phyloP scores from a whole-genome alignment of 2,888 invertebrate genomes.

The Geotrupes spiniger region DNA sequence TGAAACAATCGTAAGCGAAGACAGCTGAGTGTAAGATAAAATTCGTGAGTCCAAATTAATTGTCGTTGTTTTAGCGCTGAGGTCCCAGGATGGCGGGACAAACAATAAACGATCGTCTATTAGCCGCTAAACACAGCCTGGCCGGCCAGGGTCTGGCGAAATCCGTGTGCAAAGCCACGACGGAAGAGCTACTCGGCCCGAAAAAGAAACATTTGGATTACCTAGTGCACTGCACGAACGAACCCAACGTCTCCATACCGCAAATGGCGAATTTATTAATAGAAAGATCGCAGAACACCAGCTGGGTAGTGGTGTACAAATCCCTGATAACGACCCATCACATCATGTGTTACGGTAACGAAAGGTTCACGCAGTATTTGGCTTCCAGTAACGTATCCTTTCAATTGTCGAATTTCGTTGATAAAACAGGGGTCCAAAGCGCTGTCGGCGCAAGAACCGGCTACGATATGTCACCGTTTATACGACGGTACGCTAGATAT shows the following conservation, averaged over 20 bases:
- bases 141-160: slow-evolving; percentile 99
- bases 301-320: slow-evolving; percentile 99
- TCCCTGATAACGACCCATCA: slow-evolving; percentile 98
- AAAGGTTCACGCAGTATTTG: slow-evolving; percentile 99
- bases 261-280: slow-evolving; percentile 98
- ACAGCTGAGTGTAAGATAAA: slow-evolving; percentile 25
- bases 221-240: slow-evolving; percentile 99
- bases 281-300: slow-evolving; percentile 95
- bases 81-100: slow-evolving; percentile 81
- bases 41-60: slow-evolving; percentile 8
- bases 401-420: slow-evolving; percentile 96
- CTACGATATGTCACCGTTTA: slow-evolving; percentile 99
- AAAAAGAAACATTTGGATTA: slow-evolving; percentile 99
- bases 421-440: slow-evolving; percentile 97
- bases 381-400: slow-evolving; percentile 99
- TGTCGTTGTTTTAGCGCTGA: slow-evolving; percentile 6
- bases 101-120: slow-evolving; percentile 96
- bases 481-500: slow-evolving; percentile 98
- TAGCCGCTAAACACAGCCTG: slow-evolving; percentile 97
- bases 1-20: slow-evolving; percentile 23
- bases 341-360: slow-evolving; percentile 99
- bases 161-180: slow-evolving; percentile 99
- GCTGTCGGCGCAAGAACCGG: slow-evolving; percentile 66
- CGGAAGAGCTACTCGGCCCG: slow-evolving; percentile 99
- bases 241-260: slow-evolving; percentile 99